Base-by-base conservation (phyloP, 2,113 vertebrate genomes). In the Lycaon pictus region DNA sequence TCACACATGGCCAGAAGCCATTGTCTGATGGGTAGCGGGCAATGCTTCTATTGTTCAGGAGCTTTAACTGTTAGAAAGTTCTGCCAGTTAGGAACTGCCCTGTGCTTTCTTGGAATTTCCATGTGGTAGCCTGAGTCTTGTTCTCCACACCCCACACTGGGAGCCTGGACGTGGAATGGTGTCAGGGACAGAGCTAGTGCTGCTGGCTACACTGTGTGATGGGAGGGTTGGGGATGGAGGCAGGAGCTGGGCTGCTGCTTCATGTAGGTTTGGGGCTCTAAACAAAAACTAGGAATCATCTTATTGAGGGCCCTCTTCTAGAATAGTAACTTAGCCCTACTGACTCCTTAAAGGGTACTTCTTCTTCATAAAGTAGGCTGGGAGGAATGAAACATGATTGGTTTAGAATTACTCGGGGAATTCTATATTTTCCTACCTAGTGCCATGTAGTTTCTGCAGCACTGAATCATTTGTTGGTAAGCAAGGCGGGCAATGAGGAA, bases 351-450 rank as follows among this genome's bases (percentile, higher is more conserved):
- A 81, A 93, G 43, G 20, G 58, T 4, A 76, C 25, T 93, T 93
- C 48, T 27, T 89, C 79, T 84, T 95, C n/a, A 93, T 69, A 92
- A 96, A 96, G 53, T 15, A 32, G 60, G 17, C 63, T 37, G 17
- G 15, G 81, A 74, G 81, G 71, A 96, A 92, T 92, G 43, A 87
- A 95, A 89, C 3, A 81, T 65, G 35, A 55, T 15, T 19, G 29
- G 15, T 29, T 71, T 60, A 37, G 37, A 95, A 90, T 53, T 89
- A 79, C 62, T 89, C 43, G 35, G 12, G 25, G 37, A 76, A 58
- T 43, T 79, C 29, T 35, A 8, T 76, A 92, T 92, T 93, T 96
- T 81, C 79, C 56, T 92, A 79, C 7, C 53, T 71, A 72, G 27
- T 58, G 23, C 22, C 79, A 29, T 96, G 22, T 53, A 81, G 53